Percentiles rank a stretch among this genome's conserved stretches.
Conservation (phyloP, 2,113 vertebrate species). For the Platichthys stellatus region DNA sequence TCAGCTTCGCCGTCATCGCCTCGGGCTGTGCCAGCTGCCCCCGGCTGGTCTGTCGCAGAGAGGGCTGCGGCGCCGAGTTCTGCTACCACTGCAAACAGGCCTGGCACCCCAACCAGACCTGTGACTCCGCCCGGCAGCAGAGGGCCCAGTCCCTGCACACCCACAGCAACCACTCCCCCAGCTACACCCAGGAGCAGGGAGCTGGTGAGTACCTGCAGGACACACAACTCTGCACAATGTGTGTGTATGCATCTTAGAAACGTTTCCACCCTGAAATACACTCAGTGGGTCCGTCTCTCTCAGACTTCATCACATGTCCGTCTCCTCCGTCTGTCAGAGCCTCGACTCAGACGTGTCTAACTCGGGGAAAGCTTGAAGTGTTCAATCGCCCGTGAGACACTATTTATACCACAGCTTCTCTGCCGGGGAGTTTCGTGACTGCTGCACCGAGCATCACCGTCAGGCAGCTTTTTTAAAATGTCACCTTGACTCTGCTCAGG, state of each 20-base stretch:
- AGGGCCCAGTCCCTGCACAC: slow-evolving; percentile 91
- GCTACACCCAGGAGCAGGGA: slow-evolving; percentile 94
- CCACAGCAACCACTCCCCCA: slow-evolving; percentile 95
- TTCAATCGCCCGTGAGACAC: slow-evolving; percentile 27
- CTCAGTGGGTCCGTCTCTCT: neutral
- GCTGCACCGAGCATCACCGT: slow-evolving; percentile 18
- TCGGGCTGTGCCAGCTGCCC: slow-evolving; percentile 99
- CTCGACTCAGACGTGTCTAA: slow-evolving; percentile 16
- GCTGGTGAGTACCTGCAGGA: slow-evolving; percentile 81
- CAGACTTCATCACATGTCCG: too few species aligned
- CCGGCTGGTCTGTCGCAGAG: slow-evolving; percentile 92
- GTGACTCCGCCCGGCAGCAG: slow-evolving; percentile 96
- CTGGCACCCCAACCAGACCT: slow-evolving; percentile 99
- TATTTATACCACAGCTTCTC: slow-evolving; percentile 49
- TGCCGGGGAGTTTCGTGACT: slow-evolving; percentile 13
- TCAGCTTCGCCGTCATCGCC: slow-evolving; percentile 95
- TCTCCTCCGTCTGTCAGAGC: slow-evolving; percentile 32
- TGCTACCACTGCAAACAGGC: slow-evolving; percentile 99
- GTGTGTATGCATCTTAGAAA: neutral
- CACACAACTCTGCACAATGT: neutral
- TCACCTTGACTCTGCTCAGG: slow-evolving; percentile 4
- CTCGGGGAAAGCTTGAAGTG: neutral
- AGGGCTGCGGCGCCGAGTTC: slow-evolving; percentile 97
- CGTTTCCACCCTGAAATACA: neutral
- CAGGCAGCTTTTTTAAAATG: slow-evolving; percentile 19